A percentile compares a stretch with the other conserved stretches of the same genome.
Conservation (phyloP, 2,888 invertebrate genomes). For the Celastrina argiolus region DNA sequence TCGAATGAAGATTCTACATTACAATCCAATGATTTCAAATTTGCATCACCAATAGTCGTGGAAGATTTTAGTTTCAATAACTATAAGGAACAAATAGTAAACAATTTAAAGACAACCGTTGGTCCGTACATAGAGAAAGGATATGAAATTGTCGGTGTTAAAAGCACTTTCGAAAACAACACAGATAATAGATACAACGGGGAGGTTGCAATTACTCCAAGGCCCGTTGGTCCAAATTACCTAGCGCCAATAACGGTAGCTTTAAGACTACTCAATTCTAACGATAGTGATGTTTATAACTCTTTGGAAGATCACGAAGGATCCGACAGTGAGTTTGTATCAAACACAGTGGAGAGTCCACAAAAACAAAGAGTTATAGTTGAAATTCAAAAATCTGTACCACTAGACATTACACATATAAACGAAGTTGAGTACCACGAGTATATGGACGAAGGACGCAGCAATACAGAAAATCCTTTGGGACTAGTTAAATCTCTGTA, state of each 20-base stretch:
- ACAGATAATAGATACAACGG: constrained; percentile 36
- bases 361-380: constrained; percentile 73
- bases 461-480: constrained; percentile 48
- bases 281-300: constrained; percentile 59
- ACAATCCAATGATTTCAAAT: constrained; percentile 51
- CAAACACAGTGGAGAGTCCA: constrained; percentile 58
- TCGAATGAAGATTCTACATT: constrained; percentile 25
- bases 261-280: constrained; percentile 69
- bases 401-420: constrained; percentile 71
- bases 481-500: constrained; percentile 52
- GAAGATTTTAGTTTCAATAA: constrained; percentile 47
- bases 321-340: constrained; percentile 60
- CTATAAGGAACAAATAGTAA: constrained; percentile 56
- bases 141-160: constrained; percentile 65
- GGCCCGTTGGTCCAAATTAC: constrained; percentile 75
- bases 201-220: constrained; percentile 71
- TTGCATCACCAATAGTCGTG: constrained; percentile 71
- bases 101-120: constrained; percentile 66
- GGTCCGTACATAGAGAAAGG: constrained; percentile 63
- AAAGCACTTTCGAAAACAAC: constrained; percentile 44
- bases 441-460: constrained; percentile 62
- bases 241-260: constrained; percentile 80
- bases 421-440: constrained; percentile 68
- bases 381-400: constrained; percentile 82
- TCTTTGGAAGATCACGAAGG: constrained; percentile 58